Evolutionary conservation across 2,113 vertebrate species (phyloP).

Genomic region (Phyllostomus discolor): DNA sequence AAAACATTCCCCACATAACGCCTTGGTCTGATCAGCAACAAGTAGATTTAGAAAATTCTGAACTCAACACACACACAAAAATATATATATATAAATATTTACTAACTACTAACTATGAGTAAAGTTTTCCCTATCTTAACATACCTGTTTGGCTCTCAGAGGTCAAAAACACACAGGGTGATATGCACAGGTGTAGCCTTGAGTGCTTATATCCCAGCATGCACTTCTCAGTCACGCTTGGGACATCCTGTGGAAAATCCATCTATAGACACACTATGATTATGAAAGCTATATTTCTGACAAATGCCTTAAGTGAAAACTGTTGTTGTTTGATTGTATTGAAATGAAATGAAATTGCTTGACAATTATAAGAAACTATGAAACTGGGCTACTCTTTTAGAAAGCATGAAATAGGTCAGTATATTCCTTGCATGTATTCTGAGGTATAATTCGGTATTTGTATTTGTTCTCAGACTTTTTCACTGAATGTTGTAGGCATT

Average conservation of each 20-base stretch:
- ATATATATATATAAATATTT: not conserved
- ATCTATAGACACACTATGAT: not conserved
- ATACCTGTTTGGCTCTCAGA: not conserved
- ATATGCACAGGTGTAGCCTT: accelerated
- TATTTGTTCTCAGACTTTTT: slow-evolving; percentile 8
- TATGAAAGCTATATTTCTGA: slow-evolving; percentile 13
- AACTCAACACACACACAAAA: not conserved
- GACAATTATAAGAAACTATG: slow-evolving; percentile 15
- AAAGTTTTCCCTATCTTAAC: not conserved
- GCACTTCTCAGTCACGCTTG: not conserved
- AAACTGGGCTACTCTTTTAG: not conserved
- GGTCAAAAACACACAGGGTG: not conserved
- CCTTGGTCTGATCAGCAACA: not conserved
- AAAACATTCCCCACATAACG: not conserved
- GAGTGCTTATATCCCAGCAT: not conserved
- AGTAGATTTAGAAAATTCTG: not conserved
- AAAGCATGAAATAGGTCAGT: not conserved
- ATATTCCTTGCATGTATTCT: slow-evolving; percentile 1
- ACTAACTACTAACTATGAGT: not conserved
- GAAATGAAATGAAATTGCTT: slow-evolving; percentile 52
- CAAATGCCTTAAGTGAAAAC: slow-evolving; percentile 15
- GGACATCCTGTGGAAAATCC: not conserved
- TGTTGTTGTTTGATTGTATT: slow-evolving; percentile 14
- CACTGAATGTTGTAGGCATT: not conserved
- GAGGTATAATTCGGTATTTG: not conserved